Evolutionary conservation across 2,888 invertebrate species (phyloP), one percentile per base, ranked within the genome.

Genomic region (Volucella inflata): DNA sequence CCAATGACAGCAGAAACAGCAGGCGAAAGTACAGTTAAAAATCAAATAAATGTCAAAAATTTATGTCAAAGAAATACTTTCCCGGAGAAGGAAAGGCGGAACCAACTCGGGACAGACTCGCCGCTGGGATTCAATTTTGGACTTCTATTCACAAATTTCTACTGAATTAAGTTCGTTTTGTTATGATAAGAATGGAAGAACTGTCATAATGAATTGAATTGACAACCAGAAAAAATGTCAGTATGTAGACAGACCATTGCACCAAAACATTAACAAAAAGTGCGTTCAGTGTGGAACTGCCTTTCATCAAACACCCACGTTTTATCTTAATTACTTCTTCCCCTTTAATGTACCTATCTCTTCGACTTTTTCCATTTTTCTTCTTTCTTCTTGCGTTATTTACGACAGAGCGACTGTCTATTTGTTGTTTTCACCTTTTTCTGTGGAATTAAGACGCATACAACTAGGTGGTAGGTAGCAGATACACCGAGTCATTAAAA

Each of bases 271-370:
- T 17, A 55, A 10, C 12, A 2, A n/a, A n/a, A 1, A 38, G 46
- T 30, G 48, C 46, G 12, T 57, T 62, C 46, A 11, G 51, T 64
- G 67, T 50, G 51, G 48, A 68, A 68, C 50, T 83, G 74, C 78
- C 72, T 51, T 40, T 38, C 74, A 10, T 30, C 44, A 78, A 59
- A 57, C 84, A 75, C 84, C 84, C 79, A 84, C 84, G 79, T 78
- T 72, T 48, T 72, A 6, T 6, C 6, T 30, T 30, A 30, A 57
- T 40, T 40, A 14, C 16, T 59, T 40, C 9, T 51, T 74, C 38
- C 36, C n/a, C 40, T 48, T 59, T 44, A 11, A 2, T 11, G 9
- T 55, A 12, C n/a, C n/a, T n/a, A n/a, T n/a, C n/a, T 48, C 10
- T 55, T 64, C 42, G 8, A n/a, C 16, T 64, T 10, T n/a, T n/a